Evolutionary conservation across 92 coral and sea anemone genomes (phyloP).

Genomic region (Pocillopora grandis): DNA sequence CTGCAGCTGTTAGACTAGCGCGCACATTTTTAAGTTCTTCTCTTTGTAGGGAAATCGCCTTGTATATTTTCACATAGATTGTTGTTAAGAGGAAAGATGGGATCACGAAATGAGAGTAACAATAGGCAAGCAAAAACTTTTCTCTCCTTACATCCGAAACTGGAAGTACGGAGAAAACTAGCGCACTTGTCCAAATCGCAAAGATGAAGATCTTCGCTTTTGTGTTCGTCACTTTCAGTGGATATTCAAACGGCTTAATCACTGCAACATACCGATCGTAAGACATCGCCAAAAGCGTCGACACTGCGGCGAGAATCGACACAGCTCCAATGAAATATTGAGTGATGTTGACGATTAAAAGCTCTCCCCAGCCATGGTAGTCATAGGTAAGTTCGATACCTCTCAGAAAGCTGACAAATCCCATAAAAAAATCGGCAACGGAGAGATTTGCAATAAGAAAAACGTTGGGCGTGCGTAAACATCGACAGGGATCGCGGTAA

Average conservation of each 20-base stretch:
- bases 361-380: not conserved
- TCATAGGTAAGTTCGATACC: constrained; percentile 16
- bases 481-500: constrained; percentile 40
- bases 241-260: constrained; percentile 25
- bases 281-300: constrained; percentile 37
- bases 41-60: constrained; percentile 11
- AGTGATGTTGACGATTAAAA: constrained; percentile 4
- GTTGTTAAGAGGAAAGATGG: constrained; percentile 34
- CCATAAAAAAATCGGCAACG: constrained; percentile 42
- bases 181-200: constrained; percentile 22
- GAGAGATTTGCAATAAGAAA: constrained; percentile 35
- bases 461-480: constrained; percentile 19
- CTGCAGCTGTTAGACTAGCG: constrained; percentile 14
- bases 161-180: constrained; percentile 33
- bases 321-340: constrained; percentile 35
- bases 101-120: constrained; percentile 38
- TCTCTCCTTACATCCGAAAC: constrained; percentile 24
- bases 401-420: constrained; percentile 22
- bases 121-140: constrained; percentile 30
- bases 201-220: not conserved
- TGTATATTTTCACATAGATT: constrained; percentile 23
- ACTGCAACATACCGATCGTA: constrained; percentile 41
- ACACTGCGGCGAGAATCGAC: constrained; percentile 37
- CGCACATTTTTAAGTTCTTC: constrained; percentile 28
- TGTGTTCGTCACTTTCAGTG: constrained; percentile 6